Evolutionary conservation across 2,113 vertebrate species (phyloP).

Genomic region (Heloderma charlesbogerti): DNA sequence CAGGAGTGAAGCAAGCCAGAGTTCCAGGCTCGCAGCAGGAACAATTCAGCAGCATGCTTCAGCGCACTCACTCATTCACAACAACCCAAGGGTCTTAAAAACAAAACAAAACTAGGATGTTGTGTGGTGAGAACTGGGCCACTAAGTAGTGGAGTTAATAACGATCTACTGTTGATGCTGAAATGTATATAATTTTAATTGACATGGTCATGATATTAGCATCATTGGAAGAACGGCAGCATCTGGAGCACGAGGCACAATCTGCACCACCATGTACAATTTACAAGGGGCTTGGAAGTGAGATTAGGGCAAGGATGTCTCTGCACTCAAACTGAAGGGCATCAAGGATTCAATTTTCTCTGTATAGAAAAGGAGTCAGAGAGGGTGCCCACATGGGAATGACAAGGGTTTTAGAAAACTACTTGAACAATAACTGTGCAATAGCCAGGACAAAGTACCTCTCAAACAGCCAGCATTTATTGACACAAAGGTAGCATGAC

Average conservation of each 20-base stretch:
- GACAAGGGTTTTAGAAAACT: not conserved
- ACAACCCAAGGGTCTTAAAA: too few relatives aligned
- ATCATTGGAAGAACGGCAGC: not conserved
- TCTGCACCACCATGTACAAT: conserved; percentile 1
- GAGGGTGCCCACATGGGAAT: not conserved
- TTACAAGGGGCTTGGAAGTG: not conserved
- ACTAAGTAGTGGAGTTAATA: not conserved
- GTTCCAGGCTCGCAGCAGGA: too few relatives aligned
- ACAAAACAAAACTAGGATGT: too few relatives aligned
- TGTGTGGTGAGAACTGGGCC: too few relatives aligned
- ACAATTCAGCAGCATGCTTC: too few relatives aligned
- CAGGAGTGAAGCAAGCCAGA: too few relatives aligned
- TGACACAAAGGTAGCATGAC: conserved; percentile 19
- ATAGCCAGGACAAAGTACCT: not conserved
- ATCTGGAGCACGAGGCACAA: not conserved
- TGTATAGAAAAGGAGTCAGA: conserved; percentile 27
- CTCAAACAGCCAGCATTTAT: conserved; percentile 12
- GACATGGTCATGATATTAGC: not conserved
- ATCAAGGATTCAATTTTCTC: conserved; percentile 32
- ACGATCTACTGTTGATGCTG: not conserved
- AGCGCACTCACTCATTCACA: too few relatives aligned
- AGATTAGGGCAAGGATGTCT: conserved; percentile 10
- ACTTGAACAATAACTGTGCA: conserved; percentile 3
- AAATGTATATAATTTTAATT: not conserved
- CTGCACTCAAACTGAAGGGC: conserved; percentile 13